Base-by-base conservation (phyloP, 1,140 invertebrate species). In the Myzus persicae region DNA sequence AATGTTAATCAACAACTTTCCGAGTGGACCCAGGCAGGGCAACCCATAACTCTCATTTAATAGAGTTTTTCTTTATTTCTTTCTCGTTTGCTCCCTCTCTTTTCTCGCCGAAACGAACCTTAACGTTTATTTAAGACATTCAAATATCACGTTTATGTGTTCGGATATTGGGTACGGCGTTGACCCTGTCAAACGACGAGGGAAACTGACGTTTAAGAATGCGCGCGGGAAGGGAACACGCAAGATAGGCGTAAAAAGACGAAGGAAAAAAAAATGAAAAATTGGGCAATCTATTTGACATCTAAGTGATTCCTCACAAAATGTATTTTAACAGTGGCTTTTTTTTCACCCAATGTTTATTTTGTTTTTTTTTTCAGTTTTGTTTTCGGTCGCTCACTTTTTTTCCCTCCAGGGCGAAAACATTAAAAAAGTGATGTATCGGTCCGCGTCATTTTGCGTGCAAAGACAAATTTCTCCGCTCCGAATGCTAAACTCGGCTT, bases 361-460 rank as follows among this genome's bases (percentile, higher is more conserved):
- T 91, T 81, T 67, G 26, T 59, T 59, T 59, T 54, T 59, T 59
- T 76, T 76, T 76, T 20, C 59, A 76, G 59, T 76, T 76, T 92
- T 92, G 44, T 67, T 40, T n/a, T 91, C 59, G 59, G 90, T 91
- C 54, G 59, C 67, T 81, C 40, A 89, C 44, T 89, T 89, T 44
- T 76, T 81, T 44, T 44, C 18, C 26, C 9, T 11, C 36, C 44
- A n/a, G 46, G 46, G 44, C 44, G 67, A 48, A 92, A 92, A 92
- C 90, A 92, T 92, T 92, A 92, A 82, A 92, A 92, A 92, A 92
- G 90, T 92, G 90, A 92, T 92, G 90, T 92, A 92, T 92, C 90
- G 90, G 90, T 36, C 24, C 90, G 59, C 24, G 67, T 92, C 90
- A 92, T 82, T 92, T 92, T 76, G 76, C 44, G 90, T 44, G 42